Conservation (phyloP, 1,140 invertebrate genomes). For the Agrypnia vestita region DNA sequence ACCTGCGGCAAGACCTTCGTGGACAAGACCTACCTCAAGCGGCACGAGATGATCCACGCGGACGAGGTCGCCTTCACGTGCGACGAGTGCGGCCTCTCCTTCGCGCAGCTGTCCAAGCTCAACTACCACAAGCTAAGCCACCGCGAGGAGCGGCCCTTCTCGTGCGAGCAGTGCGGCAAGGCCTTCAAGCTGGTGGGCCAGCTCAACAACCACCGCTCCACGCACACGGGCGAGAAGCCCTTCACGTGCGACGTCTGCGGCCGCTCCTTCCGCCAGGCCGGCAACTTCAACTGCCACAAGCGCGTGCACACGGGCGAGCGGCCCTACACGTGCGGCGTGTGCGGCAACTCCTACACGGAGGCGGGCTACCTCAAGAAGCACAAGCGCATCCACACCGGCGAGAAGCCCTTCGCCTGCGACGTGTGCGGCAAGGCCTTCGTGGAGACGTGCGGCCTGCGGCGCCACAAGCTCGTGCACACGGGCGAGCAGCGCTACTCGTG, state of each 20-base stretch:
- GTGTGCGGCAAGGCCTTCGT: constrained; percentile 74
- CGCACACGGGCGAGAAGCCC: constrained; percentile 72
- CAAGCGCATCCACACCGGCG: constrained; percentile 61
- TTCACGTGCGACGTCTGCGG: constrained; percentile 72
- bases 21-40: constrained; percentile 30
- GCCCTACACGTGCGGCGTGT: constrained; percentile 64
- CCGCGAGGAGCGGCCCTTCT: constrained; percentile 59
- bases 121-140: constrained; percentile 61
- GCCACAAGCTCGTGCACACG: constrained; percentile 67
- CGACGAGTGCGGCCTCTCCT: constrained; percentile 65
- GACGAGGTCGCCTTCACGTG: constrained; percentile 75
- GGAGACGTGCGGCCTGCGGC: constrained; percentile 57
- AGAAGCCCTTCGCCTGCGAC: constrained; percentile 62
- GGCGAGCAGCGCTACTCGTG: constrained; percentile 70
- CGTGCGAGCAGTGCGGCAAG: constrained; percentile 65
- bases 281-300: constrained; percentile 59
- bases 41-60: constrained; percentile 61
- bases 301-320: constrained; percentile 62
- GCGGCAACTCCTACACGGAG: constrained; percentile 61
- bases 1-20: constrained; percentile 24
- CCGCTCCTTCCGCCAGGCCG: constrained; percentile 48
- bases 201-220: constrained; percentile 20
- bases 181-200: constrained; percentile 6
- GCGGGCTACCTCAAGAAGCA: constrained; percentile 59
- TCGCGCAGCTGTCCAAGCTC: constrained; percentile 49